Evolutionary conservation across 2,797 vertebrate species (phyloP), one percentile per base, ranked within the genome.

Genomic region (Anolis apletophallus): DNA sequence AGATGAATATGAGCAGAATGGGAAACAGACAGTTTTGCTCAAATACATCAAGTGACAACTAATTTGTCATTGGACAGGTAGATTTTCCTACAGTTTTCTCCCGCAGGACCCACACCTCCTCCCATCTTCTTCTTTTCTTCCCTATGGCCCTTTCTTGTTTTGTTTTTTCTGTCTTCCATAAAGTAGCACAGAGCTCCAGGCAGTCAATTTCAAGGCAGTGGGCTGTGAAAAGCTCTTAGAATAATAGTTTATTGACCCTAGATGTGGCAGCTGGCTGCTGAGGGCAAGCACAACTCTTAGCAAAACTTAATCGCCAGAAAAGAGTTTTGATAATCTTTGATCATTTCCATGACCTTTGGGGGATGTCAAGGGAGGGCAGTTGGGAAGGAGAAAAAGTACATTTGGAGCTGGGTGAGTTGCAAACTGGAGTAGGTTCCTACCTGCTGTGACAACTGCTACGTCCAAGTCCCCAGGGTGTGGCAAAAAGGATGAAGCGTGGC

Each of bases 221-320:
- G 92, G 90, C 94, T 95, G 93, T 95, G 93, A 94, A 95, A 95
- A 94, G 89, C 91, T 50, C 93, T 94, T 93, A 94, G 91, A 95
- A 94, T 94, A 95, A 95, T 94, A 95, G 93, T 94, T 96, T 95
- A 95, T 96, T 95, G 96, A 95, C 94, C 95, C 93, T 93, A 93
- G 94, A 91, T 90, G 84, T 93, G 90, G 89, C 91, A 94, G 93
- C 94, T 95, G 93, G 89, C 46, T 92, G 91, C 91, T 40, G 85
- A 93, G 94, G 92, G 91, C 91, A 91, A 90, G 59, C 83, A 2
- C 68, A 85, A 83, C 79, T 91, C 23, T 80, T 1, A 84, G 88
- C 77, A 57, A 88, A 86, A 84, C 59, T 68, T 88, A 88, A 91
- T 91, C 26, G 46, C 88, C 89, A 90, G 90, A 87, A 91, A 52